Evolutionary conservation across 2,797 vertebrate species (phyloP), one percentile per base, ranked within the genome.

Genomic region (Alauda arvensis): DNA sequence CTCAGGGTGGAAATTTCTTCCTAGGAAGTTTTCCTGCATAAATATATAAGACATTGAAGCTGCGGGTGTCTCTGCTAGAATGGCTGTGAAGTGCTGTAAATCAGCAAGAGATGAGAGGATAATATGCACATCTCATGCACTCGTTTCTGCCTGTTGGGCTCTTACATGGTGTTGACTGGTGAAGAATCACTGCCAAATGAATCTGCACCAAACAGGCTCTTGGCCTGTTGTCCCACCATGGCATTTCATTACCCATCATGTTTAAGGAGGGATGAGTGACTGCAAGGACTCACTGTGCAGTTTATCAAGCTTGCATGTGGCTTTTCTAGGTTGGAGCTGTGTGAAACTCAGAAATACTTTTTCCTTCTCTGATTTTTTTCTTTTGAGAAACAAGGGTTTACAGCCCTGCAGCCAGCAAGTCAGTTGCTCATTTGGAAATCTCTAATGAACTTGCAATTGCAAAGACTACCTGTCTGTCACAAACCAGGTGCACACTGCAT

Each of bases 181-280:
- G 17, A 92, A 93, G 88, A 92, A 93, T 85, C 80, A 72, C 69
- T 53, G 53, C 86, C 87, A 95, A 94, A 95, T 82, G 87, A 87
- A 51, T 88, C 93, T 89, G 79, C 81, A 81, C 77, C 72, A 67
- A 74, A 89, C 10, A 13, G 84, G 88, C 79, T 72, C 83, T 95
- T 90, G 77, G 62, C 79, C 82, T 85, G 67, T 88, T 93, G 87
- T 93, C 66, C 74, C 90, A 93, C 81, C 80, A 78, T 39, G 65
- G 49, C 62, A 78, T 95, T 95, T 95, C 91, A 95, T 96, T 95
- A 91, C 67, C 82, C 83, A 67, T 72, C 52, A 72, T 18, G 76
- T 94, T 95, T 95, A 93, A 93, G 94, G 57, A 83, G 65, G 85
- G 68, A 94, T 87, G 89, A 95, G 92, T 94, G 83, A 39, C 75